Percentiles rank a stretch among this genome's conserved stretches.
Conservation (phyloP, 2,888 invertebrate species). For the Altica lythri region DNA sequence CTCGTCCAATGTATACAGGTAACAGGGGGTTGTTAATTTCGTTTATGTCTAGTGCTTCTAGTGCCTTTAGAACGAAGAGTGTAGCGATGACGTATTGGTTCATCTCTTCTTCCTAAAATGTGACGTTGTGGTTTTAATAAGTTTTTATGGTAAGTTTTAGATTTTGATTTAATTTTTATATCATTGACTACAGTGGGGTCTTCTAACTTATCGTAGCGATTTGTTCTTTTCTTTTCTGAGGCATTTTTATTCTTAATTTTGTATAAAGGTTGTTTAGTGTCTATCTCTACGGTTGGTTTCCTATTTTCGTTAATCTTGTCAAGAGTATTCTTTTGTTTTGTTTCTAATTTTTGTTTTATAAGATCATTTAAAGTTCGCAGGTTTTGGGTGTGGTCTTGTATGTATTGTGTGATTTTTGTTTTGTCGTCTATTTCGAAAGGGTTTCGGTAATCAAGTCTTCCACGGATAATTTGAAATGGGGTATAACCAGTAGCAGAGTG, state of each 20-base stretch:
- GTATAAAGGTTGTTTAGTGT: background rate
- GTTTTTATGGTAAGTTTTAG: slow-evolving; percentile 4
- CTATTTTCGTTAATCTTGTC: no score
- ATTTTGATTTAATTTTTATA: slow-evolving; percentile 2
- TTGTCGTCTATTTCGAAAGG: slow-evolving; percentile 2
- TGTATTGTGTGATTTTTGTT: background rate
- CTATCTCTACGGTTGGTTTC: background rate
- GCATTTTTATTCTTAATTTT: background rate
- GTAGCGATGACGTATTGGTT: no score
- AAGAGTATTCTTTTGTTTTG: background rate
- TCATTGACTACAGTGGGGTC: background rate
- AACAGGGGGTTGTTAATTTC: no score
- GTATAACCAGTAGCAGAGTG: no score
- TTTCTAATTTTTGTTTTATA: background rate
- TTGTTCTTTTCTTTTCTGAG: background rate
- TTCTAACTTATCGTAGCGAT: slow-evolving; percentile 1
- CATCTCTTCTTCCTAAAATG: no score
- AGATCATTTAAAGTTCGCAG: background rate
- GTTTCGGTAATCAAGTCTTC: no score
- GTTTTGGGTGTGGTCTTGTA: background rate
- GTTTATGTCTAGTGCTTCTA: no score
- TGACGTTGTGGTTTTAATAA: no score
- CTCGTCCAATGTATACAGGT: slow-evolving; percentile 2
- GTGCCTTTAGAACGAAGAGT: no score
- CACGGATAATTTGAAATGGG: no score